Base-by-base conservation (phyloP, 2,888 invertebrate species). In the Drosophila mayaguana region DNA sequence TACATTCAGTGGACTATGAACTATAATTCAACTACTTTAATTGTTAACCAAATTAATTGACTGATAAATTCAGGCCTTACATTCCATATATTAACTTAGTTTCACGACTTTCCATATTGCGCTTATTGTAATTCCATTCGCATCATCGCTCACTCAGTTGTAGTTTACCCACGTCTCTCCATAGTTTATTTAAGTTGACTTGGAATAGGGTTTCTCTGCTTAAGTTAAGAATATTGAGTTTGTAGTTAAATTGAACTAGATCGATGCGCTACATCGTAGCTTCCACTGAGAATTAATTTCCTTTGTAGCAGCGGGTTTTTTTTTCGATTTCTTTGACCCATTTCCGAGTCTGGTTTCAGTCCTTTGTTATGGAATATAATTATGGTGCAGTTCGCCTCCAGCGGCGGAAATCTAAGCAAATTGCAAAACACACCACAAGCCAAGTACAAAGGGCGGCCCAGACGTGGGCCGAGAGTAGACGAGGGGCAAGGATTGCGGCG, bases 341-440 rank as follows among this genome's bases (percentile, higher is more conserved):
- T 38, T 63, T 57, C 11, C 62, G 57, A 36, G 22, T 54, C 51
- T 38, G 45, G 32, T 32, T 50, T 46, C 43, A 18, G 56, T 45
- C 46, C 9, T 36, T 63, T 63, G 59, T 56, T 55, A 20, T 46
- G 25, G 11, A 56, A 56, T 67, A 80, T 61, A 63, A 65, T 61
- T 62, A 60, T 54, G 53, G 28, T 60, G 63, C 56, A 32, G 40
- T n/a, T 51, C 14, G 69, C 59, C 50, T 12, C 43, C 1, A 45
- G 71, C 75, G 53, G 45, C 80, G 68, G 84, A 76, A 74, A 82
- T 80, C 85, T 66, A 76, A 81, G 84, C 73, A 81, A 81, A 81
- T 83, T 67, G 84, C 73, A 76, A 78, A 73, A 72, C 78, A 81
- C 72, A 75, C 78, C 81, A 75, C 83, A 68, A 70, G 51, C 77